Evolutionary conservation across 2,113 vertebrate species (phyloP).

Genomic region (Oncorhynchus nerka): DNA sequence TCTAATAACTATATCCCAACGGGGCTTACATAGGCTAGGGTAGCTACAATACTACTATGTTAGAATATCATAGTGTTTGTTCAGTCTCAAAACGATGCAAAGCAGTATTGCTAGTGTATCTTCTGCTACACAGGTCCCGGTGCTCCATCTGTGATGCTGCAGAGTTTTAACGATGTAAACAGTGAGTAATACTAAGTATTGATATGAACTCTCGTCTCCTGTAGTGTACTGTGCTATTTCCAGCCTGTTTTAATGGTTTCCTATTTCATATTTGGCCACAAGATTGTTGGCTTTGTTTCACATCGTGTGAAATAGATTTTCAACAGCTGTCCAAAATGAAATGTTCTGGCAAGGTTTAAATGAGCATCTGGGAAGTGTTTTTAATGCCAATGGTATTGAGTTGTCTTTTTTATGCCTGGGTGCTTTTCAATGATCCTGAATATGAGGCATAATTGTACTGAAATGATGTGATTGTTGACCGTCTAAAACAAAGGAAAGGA

Average conservation of each 20-base stretch:
- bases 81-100: too few relatives aligned
- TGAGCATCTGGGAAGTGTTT: background rate
- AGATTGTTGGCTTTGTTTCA: background rate
- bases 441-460: background rate
- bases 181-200: constrained; percentile 48
- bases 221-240: background rate
- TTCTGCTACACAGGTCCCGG: constrained; percentile 78
- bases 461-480: background rate
- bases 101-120: background rate
- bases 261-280: background rate
- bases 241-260: background rate
- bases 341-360: background rate
- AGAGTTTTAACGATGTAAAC: constrained; percentile 39
- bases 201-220: background rate
- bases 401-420: background rate
- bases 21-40: too few relatives aligned
- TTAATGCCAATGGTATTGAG: background rate
- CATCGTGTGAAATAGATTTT: background rate
- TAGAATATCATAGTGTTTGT: too few relatives aligned
- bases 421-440: background rate
- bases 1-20: too few relatives aligned
- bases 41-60: too few relatives aligned
- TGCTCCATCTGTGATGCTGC: constrained; percentile 79
- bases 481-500: background rate
- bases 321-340: background rate